Conservation (phyloP, 2,113 vertebrate genomes). For the Pterophyllum scalare region DNA sequence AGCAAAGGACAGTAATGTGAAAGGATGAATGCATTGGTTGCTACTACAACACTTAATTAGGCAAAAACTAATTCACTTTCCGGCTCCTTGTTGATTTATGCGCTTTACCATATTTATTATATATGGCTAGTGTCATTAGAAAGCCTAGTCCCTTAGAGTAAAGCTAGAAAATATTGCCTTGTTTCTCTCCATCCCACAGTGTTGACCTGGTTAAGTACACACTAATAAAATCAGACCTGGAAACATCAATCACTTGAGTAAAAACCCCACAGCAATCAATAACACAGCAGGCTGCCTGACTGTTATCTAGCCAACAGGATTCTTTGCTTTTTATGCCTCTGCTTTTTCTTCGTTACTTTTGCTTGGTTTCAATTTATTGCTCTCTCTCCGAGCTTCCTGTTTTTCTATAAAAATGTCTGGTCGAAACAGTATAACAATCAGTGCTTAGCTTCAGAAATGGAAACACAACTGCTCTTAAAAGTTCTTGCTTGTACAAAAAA, state of each 20-base stretch:
- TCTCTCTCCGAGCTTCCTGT: neutral
- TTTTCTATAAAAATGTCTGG: constrained; percentile 21
- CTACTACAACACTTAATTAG: constrained; percentile 28
- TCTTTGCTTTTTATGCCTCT: constrained; percentile 3
- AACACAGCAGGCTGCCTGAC: constrained; percentile 5
- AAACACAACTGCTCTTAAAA: constrained; percentile 32
- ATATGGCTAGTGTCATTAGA: constrained; percentile 34
- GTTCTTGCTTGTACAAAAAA: constrained; percentile 28
- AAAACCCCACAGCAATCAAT: constrained; percentile 61
- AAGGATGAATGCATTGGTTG: constrained; percentile 6
- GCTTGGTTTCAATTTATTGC: constrained; percentile 19
- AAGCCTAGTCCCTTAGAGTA: constrained; percentile 8
- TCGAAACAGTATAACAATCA: neutral
- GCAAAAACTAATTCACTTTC: constrained; percentile 21
- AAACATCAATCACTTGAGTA: constrained; percentile 62
- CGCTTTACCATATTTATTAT: constrained; percentile 24
- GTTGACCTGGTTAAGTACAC: constrained; percentile 48
- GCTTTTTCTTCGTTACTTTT: constrained; percentile 1
- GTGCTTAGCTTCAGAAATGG: constrained; percentile 4
- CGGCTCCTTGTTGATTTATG: constrained; percentile 51
- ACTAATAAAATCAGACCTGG: constrained; percentile 57
- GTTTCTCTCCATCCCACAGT: constrained; percentile 11
- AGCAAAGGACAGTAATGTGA: neutral
- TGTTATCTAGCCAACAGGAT: constrained; percentile 42
- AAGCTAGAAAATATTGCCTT: constrained; percentile 32